Percentiles rank a stretch among this genome's conserved stretches.
These are phyloP conservation scores for Dryas iulia DNA, from an alignment of 1,140 invertebrate genomes.

Conservation along the genomic window DNA sequence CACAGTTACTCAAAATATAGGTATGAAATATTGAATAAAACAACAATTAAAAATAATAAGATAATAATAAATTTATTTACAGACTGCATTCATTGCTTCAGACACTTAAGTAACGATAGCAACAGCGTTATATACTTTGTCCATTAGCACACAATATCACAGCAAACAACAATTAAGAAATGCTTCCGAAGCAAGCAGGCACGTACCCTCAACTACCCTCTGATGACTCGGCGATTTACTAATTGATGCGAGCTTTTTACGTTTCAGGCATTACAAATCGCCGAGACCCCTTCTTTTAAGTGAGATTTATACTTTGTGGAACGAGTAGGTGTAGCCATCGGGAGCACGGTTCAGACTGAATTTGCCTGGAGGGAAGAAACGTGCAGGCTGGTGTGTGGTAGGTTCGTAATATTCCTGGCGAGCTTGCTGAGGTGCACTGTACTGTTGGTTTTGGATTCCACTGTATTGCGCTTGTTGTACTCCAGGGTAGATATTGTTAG, in stretches of 20 bases:
- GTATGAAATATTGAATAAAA: not conserved
- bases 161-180: constrained; percentile 75
- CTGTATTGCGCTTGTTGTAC: constrained; percentile 68
- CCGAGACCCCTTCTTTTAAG: constrained; percentile 39
- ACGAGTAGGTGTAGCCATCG: constrained; percentile 91
- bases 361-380: constrained; percentile 91
- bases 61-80: constrained; percentile 68
- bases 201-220: constrained; percentile 42
- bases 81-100: constrained; percentile 48
- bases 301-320: constrained; percentile 82
- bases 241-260: constrained; percentile 62
- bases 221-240: constrained; percentile 64
- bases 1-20: not conserved
- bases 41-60: constrained; percentile 21
- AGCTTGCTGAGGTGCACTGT: constrained; percentile 48
- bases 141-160: constrained; percentile 76
- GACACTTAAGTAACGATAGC: constrained; percentile 50
- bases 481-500: constrained; percentile 72
- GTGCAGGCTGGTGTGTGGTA: constrained; percentile 85
- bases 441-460: constrained; percentile 70
- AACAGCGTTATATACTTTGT: constrained; percentile 58
- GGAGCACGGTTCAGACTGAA: constrained; percentile 90
- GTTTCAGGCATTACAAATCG: constrained; percentile 54
- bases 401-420: constrained; percentile 77
- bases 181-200: constrained; percentile 59